Conservation (phyloP, 2,113 vertebrate genomes). For the Aphyosemion australe region DNA sequence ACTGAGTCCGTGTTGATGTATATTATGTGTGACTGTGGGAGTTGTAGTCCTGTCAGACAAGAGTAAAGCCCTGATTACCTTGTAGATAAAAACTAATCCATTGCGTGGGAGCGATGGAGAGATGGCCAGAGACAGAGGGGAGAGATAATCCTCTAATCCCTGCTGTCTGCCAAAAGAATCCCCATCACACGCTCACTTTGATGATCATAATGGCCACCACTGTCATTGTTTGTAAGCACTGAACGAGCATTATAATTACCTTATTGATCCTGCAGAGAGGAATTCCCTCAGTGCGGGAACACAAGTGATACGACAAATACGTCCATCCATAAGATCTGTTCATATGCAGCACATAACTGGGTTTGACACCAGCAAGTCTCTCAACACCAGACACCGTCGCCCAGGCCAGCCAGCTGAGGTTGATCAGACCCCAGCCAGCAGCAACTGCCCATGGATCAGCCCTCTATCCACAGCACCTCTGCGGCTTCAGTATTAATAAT, state of each 20-base stretch:
- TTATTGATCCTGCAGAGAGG: slow-evolving; percentile 35
- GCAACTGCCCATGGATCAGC: too few species aligned
- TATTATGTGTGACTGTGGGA: slow-evolving; percentile 33
- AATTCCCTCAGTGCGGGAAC: slow-evolving; percentile 22
- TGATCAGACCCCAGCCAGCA: too few species aligned
- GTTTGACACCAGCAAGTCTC: too few species aligned
- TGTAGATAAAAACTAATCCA: slow-evolving; percentile 60
- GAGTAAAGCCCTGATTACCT: slow-evolving; percentile 49
- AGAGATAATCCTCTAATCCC: slow-evolving; percentile 51
- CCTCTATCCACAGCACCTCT: too few species aligned
- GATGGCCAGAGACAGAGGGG: slow-evolving; percentile 33
- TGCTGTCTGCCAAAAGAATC: slow-evolving; percentile 43
- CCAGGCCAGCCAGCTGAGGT: too few species aligned
- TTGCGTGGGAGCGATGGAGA: slow-evolving; percentile 16
- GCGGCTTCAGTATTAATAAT: too few species aligned
- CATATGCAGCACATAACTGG: background rate
- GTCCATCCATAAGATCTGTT: background rate
- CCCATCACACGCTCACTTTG: slow-evolving; percentile 19
- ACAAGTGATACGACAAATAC: background rate
- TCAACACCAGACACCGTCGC: too few species aligned
- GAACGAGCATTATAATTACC: slow-evolving; percentile 26
- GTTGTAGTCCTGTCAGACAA: slow-evolving; percentile 53
- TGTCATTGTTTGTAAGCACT: slow-evolving; percentile 26
- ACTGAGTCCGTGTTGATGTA: slow-evolving; percentile 6
- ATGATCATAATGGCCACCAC: slow-evolving; percentile 14